These are phyloP conservation scores for Mobula birostris DNA, from an alignment of 2,113 vertebrate genomes.

Conservation along the genomic window DNA sequence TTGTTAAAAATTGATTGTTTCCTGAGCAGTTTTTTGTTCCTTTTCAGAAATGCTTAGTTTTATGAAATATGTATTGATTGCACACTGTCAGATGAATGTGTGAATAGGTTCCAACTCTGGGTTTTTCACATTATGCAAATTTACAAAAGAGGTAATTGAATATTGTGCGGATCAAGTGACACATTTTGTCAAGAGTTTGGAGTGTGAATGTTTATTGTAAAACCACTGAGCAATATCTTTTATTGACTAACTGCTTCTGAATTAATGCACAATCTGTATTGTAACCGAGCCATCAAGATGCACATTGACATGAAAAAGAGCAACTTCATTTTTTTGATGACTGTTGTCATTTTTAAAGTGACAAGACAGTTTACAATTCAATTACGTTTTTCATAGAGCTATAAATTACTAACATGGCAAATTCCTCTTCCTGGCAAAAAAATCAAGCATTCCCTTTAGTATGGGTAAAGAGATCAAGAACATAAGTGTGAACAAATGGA, in stretches of 20 bases:
- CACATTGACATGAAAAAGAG: not conserved
- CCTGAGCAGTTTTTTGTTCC: not conserved
- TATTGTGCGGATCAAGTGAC: not conserved
- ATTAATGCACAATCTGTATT: not conserved
- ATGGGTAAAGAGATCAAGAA: not conserved
- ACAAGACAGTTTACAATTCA: conserved; percentile 15
- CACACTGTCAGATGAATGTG: not conserved
- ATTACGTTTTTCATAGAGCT: not conserved
- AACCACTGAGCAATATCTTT: not conserved
- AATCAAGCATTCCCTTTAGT: not conserved
- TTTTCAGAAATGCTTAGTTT: not conserved
- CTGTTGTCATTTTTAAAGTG: not conserved
- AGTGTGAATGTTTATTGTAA: not conserved
- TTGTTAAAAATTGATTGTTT: not conserved
- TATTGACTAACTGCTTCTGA: not conserved
- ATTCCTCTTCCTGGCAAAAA: not conserved
- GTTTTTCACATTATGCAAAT: not conserved
- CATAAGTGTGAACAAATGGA: not conserved
- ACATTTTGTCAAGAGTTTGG: not conserved
- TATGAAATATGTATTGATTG: not conserved
- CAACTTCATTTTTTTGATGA: not conserved
- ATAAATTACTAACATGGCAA: conserved; percentile 27
- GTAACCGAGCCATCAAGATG: not conserved
- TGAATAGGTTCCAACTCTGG: not conserved
- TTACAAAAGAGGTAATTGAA: not conserved